A percentile compares a stretch with the other conserved stretches of the same genome.
phyloP scores from a whole-genome alignment of 2,113 vertebrate species.

The Thamnaconus septentrionalis region DNA sequence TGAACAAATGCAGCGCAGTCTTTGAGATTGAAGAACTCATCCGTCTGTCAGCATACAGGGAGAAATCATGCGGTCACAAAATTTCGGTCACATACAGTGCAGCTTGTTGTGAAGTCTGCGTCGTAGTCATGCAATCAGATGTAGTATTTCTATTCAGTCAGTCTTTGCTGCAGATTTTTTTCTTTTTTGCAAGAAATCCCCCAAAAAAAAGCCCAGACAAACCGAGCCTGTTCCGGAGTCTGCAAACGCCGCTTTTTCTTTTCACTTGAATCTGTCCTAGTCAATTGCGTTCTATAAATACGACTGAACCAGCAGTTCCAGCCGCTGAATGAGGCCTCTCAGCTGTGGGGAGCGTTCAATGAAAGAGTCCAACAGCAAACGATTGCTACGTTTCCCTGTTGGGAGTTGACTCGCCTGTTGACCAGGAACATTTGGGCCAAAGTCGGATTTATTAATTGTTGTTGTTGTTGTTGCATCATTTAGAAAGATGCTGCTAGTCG shows the following conservation, averaged over 20 bases:
- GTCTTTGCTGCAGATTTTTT: too few species aligned
- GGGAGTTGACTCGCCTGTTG: neutral
- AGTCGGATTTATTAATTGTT: too few species aligned
- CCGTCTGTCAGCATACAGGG: too few species aligned
- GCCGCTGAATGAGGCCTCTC: conserved; percentile 53
- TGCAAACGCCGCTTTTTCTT: conserved; percentile 56
- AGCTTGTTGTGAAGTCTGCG: too few species aligned
- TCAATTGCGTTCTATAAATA: conserved; percentile 78
- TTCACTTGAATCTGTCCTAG: conserved; percentile 63
- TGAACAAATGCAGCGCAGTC: too few species aligned
- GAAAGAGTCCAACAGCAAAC: conserved; percentile 47
- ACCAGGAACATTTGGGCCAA: neutral
- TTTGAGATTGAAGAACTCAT: too few species aligned
- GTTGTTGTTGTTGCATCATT: too few species aligned
- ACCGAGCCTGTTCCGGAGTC: conserved; percentile 45
- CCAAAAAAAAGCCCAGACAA: conserved; percentile 1
- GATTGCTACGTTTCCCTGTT: conserved; percentile 43
- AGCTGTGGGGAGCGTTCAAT: conserved; percentile 56
- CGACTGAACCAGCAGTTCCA: conserved; percentile 52
- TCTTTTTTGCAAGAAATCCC: too few species aligned
- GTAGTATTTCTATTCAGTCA: too few species aligned
- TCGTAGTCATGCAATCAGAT: too few species aligned
- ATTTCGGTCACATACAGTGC: too few species aligned
- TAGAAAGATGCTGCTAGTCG: conserved; percentile 17
- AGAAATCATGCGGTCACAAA: too few species aligned